Base-by-base conservation (phyloP, 37 sponge, comb jelly and placozoan species). In the Haliclona indistincta region DNA sequence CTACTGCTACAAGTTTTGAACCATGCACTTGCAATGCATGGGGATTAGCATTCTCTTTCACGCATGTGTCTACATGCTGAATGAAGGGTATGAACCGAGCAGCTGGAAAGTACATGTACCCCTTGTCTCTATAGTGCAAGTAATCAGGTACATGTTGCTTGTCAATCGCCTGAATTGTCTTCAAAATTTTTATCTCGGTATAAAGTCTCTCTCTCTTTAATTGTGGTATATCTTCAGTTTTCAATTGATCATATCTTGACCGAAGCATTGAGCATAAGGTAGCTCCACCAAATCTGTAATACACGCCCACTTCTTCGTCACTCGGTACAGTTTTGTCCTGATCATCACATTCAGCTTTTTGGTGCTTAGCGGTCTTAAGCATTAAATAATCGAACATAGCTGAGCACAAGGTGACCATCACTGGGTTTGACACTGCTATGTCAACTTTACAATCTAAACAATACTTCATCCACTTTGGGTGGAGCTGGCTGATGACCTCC, bases 71-170 rank as follows among this genome's bases (percentile, higher is more conserved):
- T 45, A 76, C 25, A 17, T 11, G 3, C 15, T 36, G 38, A 3
- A 76, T 20, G 26, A 76, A 64, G 15, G 77, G 40, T 30, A 76
- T 22, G 40, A 76, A 63, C 2, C n/a, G 38, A 4, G 40, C 35
- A 34, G 20, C 17, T n/a, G 77, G 77, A 52, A 64, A 76, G 23
- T 76, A 76, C 77, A 72, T 75, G 43, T 39, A 37, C 25, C 75
- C 75, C 23, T 49, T 11, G 37, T 75, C 77, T 1, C 77, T 2
- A 43, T 76, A 76, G 6, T 64, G 15, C 13, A 76, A 35, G 56
- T 64, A 30, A 32, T n/a, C 39, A 36, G 77, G 77, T 22, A 76
- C 23, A 49, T 23, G 36, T 20, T 2, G 4, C 38, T 76, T 76
- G 35, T 76, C 77, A 44, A 11, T 28, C 20, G 44, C 29, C 7